Evolutionary conservation across 1,140 invertebrate species (phyloP), one percentile per base, ranked within the genome.

Genomic region (Melanaphis sacchari): DNA sequence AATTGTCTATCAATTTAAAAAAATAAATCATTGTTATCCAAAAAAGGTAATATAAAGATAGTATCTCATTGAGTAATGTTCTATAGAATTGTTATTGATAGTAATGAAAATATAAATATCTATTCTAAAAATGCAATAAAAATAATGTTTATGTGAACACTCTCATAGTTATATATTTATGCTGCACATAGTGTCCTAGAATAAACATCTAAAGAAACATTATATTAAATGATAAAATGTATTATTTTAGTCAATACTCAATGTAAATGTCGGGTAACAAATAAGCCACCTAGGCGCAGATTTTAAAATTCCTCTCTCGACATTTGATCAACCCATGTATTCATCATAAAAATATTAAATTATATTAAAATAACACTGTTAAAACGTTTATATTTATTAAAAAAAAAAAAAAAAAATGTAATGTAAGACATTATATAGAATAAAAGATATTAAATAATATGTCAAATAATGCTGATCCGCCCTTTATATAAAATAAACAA

Each of bases 61-160:
- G 46, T 49, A 88, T 88, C 85, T 88, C 43, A 49, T 88, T 88
- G 43, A 24, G 31, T 88, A n/a, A 87, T 87, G 40, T 85, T 85
- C 59, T n/a, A 76, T n/a, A 76, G 31, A 76, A 76, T 15, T 18
- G 36, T 76, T 76, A 76, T n/a, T 66, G 31, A 76, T n/a, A n/a
- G 15, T 18, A 36, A 76, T 76, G 36, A 26, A 76, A 76, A 76
- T 76, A n/a, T n/a, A n/a, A 76, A 76, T 76, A n/a, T 76, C 15
- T 21, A 76, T 76, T 76, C 31, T 76, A 76, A n/a, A 31, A 66
- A 66, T 66, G 18, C 59, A 66, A n/a, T 66, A n/a, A 15, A 66
- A 66, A 59, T n/a, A 66, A n/a, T n/a, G 0, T 76, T n/a, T 76
- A 76, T 76, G 59, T n/a, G 18, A n/a, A 76, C 15, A n/a, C n/a